Evolutionary conservation across 2,888 invertebrate species (phyloP).

Genomic region (Drosophila falleni): DNA sequence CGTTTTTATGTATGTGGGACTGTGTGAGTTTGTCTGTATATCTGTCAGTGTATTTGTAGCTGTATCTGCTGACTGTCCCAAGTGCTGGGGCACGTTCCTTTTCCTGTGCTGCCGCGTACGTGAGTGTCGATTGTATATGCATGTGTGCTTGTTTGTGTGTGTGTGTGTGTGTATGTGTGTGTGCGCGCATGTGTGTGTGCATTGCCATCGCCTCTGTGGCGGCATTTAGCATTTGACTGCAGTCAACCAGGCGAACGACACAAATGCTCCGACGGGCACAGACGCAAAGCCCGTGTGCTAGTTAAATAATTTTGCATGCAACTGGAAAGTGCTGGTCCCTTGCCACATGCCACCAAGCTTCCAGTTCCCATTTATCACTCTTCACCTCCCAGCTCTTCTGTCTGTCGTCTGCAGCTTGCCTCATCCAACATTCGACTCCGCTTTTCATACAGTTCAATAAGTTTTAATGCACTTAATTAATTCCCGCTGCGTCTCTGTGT

Average conservation of each 20-base stretch:
- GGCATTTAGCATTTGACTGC: conserved; percentile 80
- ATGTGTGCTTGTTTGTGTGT: conserved; percentile 11
- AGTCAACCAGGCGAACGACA: conserved; percentile 61
- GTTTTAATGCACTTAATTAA: conserved; percentile 82
- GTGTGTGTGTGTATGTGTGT: conserved; percentile 22
- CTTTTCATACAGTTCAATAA: conserved; percentile 73
- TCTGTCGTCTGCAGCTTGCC: conserved; percentile 17
- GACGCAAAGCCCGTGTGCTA: conserved; percentile 55
- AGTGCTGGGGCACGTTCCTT: conserved; percentile 62
- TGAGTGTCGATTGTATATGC: conserved; percentile 44
- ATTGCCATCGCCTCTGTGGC: conserved; percentile 56
- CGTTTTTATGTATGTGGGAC: conserved; percentile 15
- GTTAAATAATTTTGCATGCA: conserved; percentile 75
- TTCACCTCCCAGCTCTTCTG: background rate
- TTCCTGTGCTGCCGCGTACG: conserved; percentile 68
- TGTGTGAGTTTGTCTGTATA: conserved; percentile 5
- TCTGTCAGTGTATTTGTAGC: conserved; percentile 48
- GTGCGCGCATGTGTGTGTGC: conserved; percentile 7
- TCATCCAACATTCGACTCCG: conserved; percentile 28
- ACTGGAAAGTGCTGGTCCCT: conserved; percentile 36
- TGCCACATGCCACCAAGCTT: background rate
- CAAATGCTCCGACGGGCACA: conserved; percentile 59
- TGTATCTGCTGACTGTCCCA: conserved; percentile 63
- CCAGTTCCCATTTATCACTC: background rate
- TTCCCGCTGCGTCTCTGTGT: conserved; percentile 59